These are phyloP conservation scores for Cerastis rubricosa DNA, from an alignment of 2,888 invertebrate species.

Conservation along the genomic window DNA sequence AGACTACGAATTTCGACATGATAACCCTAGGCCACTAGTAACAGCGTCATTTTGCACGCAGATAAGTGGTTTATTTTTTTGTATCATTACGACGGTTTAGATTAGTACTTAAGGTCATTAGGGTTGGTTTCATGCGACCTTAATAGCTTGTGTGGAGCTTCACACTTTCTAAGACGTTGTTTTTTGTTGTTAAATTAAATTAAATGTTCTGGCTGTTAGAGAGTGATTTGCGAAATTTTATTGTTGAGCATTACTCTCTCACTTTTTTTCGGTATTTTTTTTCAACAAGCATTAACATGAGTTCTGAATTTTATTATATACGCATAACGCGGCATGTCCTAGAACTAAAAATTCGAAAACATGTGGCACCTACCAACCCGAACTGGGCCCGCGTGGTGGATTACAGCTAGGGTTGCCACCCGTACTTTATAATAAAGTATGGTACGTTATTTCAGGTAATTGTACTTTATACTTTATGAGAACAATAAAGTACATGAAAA, in stretches of 20 bases:
- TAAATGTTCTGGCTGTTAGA: conserved; percentile 19
- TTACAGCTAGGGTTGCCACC: no score
- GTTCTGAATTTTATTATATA: no score
- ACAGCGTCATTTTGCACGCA: conserved; percentile 25
- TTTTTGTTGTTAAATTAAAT: conserved; percentile 39
- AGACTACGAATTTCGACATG: background rate
- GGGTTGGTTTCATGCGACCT: conserved; percentile 58
- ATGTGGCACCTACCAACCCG: no score
- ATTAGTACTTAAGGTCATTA: conserved; percentile 59
- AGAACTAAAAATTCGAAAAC: no score
- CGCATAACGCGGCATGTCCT: no score
- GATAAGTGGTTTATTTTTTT: conserved; percentile 52
- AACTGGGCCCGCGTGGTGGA: no score
- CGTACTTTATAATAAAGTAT: no score
- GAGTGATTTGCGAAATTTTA: conserved; percentile 23
- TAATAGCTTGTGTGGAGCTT: conserved; percentile 55
- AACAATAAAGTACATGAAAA: no score
- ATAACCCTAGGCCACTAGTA: conserved; percentile 6
- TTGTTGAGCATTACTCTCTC: background rate
- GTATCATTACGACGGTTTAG: conserved; percentile 50
- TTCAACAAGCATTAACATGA: background rate
- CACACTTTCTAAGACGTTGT: conserved; percentile 58
- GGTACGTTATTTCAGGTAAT: no score
- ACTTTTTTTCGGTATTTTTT: background rate
- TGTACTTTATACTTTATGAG: no score